A percentile compares a stretch with the other conserved stretches of the same genome.
Conservation (phyloP, 2,113 vertebrate species). For the Erythrolamprus reginae region DNA sequence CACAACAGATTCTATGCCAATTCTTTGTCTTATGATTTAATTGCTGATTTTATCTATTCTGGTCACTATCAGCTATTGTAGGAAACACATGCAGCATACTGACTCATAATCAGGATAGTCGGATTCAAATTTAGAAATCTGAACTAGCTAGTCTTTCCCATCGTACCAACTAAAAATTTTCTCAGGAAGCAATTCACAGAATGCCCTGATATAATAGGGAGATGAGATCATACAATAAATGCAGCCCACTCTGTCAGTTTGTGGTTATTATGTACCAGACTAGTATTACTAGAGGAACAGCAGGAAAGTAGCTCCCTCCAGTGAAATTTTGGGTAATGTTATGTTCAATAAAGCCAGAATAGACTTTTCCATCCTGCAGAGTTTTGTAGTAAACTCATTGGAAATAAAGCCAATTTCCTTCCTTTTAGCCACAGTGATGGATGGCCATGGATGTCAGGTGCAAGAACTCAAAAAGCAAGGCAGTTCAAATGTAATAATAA, state of each 20-base stretch:
- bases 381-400: not conserved
- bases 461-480: not conserved
- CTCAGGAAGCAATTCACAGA: not conserved
- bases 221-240: not conserved
- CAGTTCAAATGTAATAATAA: not conserved
- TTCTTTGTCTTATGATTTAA: not conserved
- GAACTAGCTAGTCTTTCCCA: not conserved
- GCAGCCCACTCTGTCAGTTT: not conserved
- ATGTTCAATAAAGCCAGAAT: not conserved
- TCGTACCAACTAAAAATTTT: not conserved
- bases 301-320: not conserved
- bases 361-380: not conserved
- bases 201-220: not conserved
- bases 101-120: not conserved
- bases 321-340: not conserved
- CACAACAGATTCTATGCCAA: too few relatives aligned
- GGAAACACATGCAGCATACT: not conserved
- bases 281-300: not conserved
- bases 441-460: not conserved
- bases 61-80: not conserved
- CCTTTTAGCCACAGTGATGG: not conserved
- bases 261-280: not conserved
- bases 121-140: not conserved
- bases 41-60: not conserved
- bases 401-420: not conserved